Evolutionary conservation across 1,140 invertebrate species (phyloP).

Genomic region (Scaptodrosophila lebanonensis): DNA sequence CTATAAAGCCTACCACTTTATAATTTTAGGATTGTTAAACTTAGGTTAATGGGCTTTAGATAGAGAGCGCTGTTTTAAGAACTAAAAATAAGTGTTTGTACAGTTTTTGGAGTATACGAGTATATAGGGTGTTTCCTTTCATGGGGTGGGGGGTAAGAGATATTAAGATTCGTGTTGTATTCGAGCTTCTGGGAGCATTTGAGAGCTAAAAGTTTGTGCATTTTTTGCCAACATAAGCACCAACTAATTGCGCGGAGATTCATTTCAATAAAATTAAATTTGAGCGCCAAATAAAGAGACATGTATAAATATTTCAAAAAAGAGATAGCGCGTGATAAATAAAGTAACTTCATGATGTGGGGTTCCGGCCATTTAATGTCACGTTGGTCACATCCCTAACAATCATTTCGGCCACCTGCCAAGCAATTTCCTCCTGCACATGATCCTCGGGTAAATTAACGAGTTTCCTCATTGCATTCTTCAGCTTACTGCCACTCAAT

Average conservation of each 20-base stretch:
- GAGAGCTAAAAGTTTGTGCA: too few relatives aligned
- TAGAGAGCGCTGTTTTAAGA: too few relatives aligned
- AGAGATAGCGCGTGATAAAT: too few relatives aligned
- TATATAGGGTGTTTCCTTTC: background rate
- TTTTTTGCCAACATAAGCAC: background rate
- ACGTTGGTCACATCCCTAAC: constrained; percentile 93
- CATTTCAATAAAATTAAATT: constrained; percentile 20
- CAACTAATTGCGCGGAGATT: too few relatives aligned
- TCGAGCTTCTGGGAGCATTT: too few relatives aligned
- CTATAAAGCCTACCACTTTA: too few relatives aligned
- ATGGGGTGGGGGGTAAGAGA: constrained; percentile 19
- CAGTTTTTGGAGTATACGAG: constrained; percentile 8
- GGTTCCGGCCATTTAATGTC: constrained; percentile 82
- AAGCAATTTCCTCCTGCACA: constrained; percentile 94
- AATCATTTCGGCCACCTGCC: constrained; percentile 96
- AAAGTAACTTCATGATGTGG: too few relatives aligned
- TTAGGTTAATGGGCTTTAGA: constrained; percentile 17
- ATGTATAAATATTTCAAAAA: constrained; percentile 5
- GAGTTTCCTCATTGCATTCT: constrained; percentile 86
- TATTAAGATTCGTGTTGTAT: constrained; percentile 11
- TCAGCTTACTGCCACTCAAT: constrained; percentile 75
- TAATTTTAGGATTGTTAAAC: too few relatives aligned
- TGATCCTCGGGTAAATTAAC: constrained; percentile 89
- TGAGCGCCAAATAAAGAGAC: constrained; percentile 25
- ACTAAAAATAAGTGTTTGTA: constrained; percentile 12